phyloP scores from a whole-genome alignment of 2,888 invertebrate species.

The Sarcophaga variegata region DNA sequence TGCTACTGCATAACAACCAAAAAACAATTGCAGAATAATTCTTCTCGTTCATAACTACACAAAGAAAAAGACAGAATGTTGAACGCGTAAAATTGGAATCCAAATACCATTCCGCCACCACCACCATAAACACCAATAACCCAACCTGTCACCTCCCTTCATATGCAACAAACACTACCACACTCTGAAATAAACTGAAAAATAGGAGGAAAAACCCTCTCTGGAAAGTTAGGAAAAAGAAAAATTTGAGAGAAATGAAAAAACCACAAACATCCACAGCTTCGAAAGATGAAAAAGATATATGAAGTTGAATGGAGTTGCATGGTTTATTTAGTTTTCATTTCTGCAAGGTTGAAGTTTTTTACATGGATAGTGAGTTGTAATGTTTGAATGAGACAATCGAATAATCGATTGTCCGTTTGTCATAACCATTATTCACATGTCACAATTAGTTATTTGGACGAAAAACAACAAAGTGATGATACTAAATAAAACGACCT shows the following conservation, averaged over 20 bases:
- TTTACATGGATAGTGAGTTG: conserved; percentile 42
- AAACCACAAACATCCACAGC: conserved; percentile 53
- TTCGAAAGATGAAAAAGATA: conserved; percentile 33
- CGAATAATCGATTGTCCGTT: too few species aligned
- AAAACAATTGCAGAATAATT: conserved; percentile 65
- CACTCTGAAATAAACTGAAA: neutral
- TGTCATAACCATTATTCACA: too few species aligned
- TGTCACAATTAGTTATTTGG: too few species aligned
- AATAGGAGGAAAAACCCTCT: neutral
- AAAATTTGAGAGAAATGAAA: conserved; percentile 49
- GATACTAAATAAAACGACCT: too few species aligned
- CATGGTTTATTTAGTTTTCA: conserved; percentile 35
- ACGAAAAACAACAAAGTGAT: too few species aligned
- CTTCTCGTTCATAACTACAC: conserved; percentile 32
- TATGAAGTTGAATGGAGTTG: conserved; percentile 28
- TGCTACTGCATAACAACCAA: conserved; percentile 66
- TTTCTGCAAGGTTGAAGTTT: conserved; percentile 26
- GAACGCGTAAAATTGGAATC: conserved; percentile 39
- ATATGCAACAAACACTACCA: neutral
- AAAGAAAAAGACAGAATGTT: conserved; percentile 2
- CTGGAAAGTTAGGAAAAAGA: conserved; percentile 15
- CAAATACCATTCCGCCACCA: conserved; percentile 6
- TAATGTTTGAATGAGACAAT: neutral
- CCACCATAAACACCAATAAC: conserved; percentile 21
- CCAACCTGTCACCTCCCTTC: conserved; percentile 25